Evolutionary conservation across 2,113 vertebrate species (phyloP), one percentile per base, ranked within the genome.

Genomic region (Falco punctatus): DNA sequence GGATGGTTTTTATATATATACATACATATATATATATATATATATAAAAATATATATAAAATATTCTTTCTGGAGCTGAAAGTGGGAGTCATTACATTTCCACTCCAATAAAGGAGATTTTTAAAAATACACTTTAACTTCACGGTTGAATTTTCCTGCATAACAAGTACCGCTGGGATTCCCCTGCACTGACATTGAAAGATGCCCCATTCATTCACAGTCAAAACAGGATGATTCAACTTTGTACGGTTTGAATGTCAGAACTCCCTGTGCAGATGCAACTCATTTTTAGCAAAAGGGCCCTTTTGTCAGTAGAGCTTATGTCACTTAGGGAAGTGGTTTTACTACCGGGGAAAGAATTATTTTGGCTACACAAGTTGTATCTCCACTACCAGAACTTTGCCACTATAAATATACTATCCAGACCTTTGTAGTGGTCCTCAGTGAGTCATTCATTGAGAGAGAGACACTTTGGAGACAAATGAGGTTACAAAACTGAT

Each of bases 191-290:
- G 95, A 82, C 96, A 92, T 24, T 85, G 89, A 94, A 95, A 81
- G 84, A 79, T 90, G 66, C n/a, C 74, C 78, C 7, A 2, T 82
- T 95, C 81, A 87, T 85, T 94, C 88, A 62, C 6, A 87, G 78
- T 73, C 81, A 95, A 95, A 92, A 90, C 66, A 90, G 89, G 48
- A 91, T 85, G 74, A 94, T 88, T 92, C 92, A 96, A 66, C 91
- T 92, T 87, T 70, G 42, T 75, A 32, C 58, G 72, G 30, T 55
- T 65, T 86, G 74, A 86, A 87, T 80, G 81, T 92, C 88, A 88
- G 46, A 88, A 90, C 49, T 94, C 79, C 79, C 71, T 42, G 58
- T 73, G 74, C 88, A 95, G 85, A 95, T 83, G 67, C 54, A 90
- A 86, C 72, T 72, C 46, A 73, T 82, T 55, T 42, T 70, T 69